These are phyloP conservation scores for Acanthococcus lagerstroemiae DNA, from an alignment of 2,888 invertebrate genomes.

Conservation along the genomic window DNA sequence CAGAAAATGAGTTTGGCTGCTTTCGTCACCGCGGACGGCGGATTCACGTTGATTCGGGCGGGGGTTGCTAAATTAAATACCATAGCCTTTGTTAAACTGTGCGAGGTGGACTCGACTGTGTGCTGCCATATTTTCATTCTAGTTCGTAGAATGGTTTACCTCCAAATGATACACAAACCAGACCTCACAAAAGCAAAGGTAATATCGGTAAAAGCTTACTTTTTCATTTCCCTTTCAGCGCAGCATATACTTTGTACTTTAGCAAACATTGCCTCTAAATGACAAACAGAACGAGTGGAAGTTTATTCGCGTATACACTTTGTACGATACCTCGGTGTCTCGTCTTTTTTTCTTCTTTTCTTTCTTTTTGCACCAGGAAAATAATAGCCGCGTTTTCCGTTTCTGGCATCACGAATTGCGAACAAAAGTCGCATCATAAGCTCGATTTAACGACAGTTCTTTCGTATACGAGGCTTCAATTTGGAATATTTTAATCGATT, in stretches of 20 bases:
- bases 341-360: background rate
- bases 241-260: conserved; percentile 9
- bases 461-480: too few species aligned
- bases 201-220: conserved; percentile 26
- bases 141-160: conserved; percentile 14
- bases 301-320: background rate
- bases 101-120: too few species aligned
- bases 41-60: too few species aligned
- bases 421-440: background rate
- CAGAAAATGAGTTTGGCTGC: too few species aligned
- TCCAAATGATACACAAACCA: conserved; percentile 20
- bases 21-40: too few species aligned
- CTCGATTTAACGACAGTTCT: too few species aligned
- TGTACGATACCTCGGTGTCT: background rate
- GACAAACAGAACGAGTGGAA: conserved; percentile 17
- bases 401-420: background rate
- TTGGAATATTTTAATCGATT: too few species aligned
- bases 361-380: background rate
- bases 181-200: conserved; percentile 15
- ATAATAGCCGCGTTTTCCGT: too few species aligned
- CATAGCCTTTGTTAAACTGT: conserved; percentile 2
- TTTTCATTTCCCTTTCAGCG: conserved; percentile 17
- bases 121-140: too few species aligned
- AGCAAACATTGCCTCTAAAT: conserved; percentile 10
- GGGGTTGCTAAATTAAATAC: conserved; percentile 11